A percentile compares a stretch with the other conserved stretches of the same genome.
phyloP scores from a whole-genome alignment of 2,797 vertebrate genomes.

The Anguilla anguilla region DNA sequence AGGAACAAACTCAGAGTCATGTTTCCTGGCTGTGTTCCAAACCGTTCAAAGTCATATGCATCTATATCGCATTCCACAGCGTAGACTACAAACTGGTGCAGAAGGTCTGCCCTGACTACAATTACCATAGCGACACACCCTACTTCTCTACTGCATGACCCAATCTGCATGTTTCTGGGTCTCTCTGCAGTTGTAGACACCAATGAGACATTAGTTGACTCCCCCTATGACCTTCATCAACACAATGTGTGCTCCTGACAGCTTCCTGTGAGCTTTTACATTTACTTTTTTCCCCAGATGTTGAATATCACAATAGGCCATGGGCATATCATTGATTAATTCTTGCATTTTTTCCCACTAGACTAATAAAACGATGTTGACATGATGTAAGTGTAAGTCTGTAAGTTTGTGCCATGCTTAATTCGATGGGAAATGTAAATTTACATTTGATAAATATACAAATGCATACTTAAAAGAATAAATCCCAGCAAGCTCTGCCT shows the following conservation, averaged over 20 bases:
- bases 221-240: constrained; percentile 46
- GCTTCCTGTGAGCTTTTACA: constrained; percentile 61
- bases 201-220: constrained; percentile 27
- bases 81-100: constrained; percentile 98
- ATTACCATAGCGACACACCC: constrained; percentile 97
- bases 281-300: constrained; percentile 65
- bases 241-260: constrained; percentile 62
- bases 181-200: constrained; percentile 49
- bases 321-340: constrained; percentile 54
- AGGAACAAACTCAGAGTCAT: constrained; percentile 98
- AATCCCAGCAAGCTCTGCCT: background rate
- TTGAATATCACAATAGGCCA: constrained; percentile 64
- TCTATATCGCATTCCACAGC: constrained; percentile 98
- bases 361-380: constrained; percentile 38
- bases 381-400: constrained; percentile 1
- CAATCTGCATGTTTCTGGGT: constrained; percentile 35
- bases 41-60: constrained; percentile 98
- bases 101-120: constrained; percentile 98
- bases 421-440: background rate
- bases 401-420: background rate
- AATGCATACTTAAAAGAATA: background rate
- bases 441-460: too few relatives aligned
- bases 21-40: constrained; percentile 99
- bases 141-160: constrained; percentile 94
- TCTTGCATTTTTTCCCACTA: constrained; percentile 41